These are phyloP conservation scores for Euborellia annulipes DNA, from an alignment of 1,140 invertebrate genomes.

Conservation along the genomic window DNA sequence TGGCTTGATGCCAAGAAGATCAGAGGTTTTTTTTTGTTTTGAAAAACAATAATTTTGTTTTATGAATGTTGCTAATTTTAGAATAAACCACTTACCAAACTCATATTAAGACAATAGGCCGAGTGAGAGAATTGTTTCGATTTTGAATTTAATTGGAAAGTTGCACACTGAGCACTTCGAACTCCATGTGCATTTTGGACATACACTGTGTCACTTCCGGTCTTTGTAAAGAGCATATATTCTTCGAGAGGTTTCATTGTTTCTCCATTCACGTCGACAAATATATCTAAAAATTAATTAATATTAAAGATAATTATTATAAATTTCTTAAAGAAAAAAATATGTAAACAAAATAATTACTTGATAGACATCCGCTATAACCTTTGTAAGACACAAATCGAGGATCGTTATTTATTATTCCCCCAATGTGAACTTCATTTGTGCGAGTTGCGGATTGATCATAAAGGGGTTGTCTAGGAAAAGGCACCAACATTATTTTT, in stretches of 20 bases:
- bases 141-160: slow-evolving; percentile 48
- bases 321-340: too few relatives aligned
- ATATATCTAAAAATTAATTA: slow-evolving; percentile 44
- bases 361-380: slow-evolving; percentile 77
- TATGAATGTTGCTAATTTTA: slow-evolving; percentile 1
- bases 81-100: slow-evolving; percentile 39
- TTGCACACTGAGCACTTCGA: slow-evolving; percentile 62
- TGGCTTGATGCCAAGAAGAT: too few relatives aligned
- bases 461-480: slow-evolving; percentile 28
- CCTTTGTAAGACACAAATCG: slow-evolving; percentile 63
- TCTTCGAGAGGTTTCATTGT: slow-evolving; percentile 73
- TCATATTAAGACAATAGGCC: slow-evolving; percentile 48
- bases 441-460: slow-evolving; percentile 32
- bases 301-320: too few relatives aligned
- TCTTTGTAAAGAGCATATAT: slow-evolving; percentile 73
- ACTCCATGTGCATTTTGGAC: slow-evolving; percentile 70
- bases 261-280: slow-evolving; percentile 59
- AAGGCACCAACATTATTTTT: slow-evolving; percentile 41
- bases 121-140: slow-evolving; percentile 37
- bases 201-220: slow-evolving; percentile 59
- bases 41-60: neutral
- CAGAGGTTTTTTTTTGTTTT: neutral
- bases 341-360: slow-evolving; percentile 44
- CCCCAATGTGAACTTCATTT: slow-evolving; percentile 72
- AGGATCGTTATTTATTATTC: slow-evolving; percentile 63